Percentiles rank a stretch among this genome's conserved stretches.
Conservation (phyloP, 2,888 invertebrate species). For the Ditula angustiorana region DNA sequence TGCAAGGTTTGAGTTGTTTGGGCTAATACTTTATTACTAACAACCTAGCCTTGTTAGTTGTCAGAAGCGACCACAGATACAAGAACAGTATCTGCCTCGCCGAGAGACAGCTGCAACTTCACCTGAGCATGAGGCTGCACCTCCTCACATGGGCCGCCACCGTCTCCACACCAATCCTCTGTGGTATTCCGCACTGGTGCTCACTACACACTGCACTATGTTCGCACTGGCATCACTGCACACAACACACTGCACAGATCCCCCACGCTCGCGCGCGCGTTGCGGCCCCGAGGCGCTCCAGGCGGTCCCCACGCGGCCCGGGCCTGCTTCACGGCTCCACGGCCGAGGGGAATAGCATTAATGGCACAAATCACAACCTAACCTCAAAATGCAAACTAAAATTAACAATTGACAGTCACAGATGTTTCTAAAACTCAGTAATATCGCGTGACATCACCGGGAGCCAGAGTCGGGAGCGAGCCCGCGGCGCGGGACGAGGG, state of each 20-base stretch:
- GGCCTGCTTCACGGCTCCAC: constrained; percentile 23
- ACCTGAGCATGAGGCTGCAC: constrained; percentile 35
- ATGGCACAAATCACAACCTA: constrained; percentile 70
- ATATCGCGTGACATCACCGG: constrained; percentile 68
- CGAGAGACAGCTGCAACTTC: constrained; percentile 18
- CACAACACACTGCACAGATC: constrained; percentile 35
- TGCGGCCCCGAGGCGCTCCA: constrained; percentile 1
- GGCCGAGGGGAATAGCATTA: constrained; percentile 49
- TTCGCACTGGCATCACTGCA: constrained; percentile 36
- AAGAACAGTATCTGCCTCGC: not conserved
- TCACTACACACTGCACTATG: constrained; percentile 37
- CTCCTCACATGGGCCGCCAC: constrained; percentile 32
- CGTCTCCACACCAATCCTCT: constrained; percentile 16
- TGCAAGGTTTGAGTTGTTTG: constrained; percentile 8
- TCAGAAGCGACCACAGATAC: constrained; percentile 13
- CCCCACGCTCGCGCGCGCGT: not conserved
- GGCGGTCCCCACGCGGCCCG: constrained; percentile 25
- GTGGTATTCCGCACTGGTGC: constrained; percentile 20
- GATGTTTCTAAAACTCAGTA: constrained; percentile 70
- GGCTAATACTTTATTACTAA: not conserved
- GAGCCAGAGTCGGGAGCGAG: constrained; percentile 51
- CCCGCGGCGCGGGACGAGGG: constrained; percentile 61
- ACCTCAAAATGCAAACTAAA: constrained; percentile 80
- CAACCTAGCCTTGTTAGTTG: constrained; percentile 19
- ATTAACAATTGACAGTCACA: constrained; percentile 71